Percentiles rank a stretch among this genome's conserved stretches.
phyloP scores from a whole-genome alignment of 37 sponge, comb jelly and placozoan species.

The Diacarnus erythraeanus region DNA sequence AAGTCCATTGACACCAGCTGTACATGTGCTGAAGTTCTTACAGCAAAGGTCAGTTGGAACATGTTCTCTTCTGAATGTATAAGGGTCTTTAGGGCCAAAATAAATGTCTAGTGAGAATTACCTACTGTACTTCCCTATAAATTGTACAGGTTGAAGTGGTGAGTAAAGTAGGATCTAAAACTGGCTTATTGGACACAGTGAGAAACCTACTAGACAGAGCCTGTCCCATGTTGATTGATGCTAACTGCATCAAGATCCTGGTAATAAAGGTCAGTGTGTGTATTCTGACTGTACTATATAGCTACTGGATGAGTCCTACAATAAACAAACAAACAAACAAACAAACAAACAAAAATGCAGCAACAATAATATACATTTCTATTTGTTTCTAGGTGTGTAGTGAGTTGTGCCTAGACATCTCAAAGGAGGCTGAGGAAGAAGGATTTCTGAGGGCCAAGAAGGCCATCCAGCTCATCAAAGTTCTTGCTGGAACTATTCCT shows the following conservation, averaged over 20 bases:
- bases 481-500: constrained; percentile 43
- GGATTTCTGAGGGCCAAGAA: constrained; percentile 39
- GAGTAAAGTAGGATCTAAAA: constrained; percentile 34
- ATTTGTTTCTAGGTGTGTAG: background rate
- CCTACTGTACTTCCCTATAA: background rate
- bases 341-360: too few relatives aligned
- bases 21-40: constrained; percentile 27
- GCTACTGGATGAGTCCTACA: too few relatives aligned
- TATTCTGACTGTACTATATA: background rate
- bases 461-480: constrained; percentile 37
- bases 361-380: background rate
- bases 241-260: constrained; percentile 16
- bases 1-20: constrained; percentile 5
- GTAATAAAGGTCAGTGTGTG: background rate
- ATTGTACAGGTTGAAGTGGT: constrained; percentile 27
- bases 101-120: background rate
- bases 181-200: constrained; percentile 55
- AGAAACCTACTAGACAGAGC: constrained; percentile 58
- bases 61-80: too few relatives aligned
- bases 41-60: constrained; percentile 43
- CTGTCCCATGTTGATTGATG: constrained; percentile 63
- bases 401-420: constrained; percentile 22
- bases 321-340: too few relatives aligned
- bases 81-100: background rate
- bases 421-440: constrained; percentile 31